A percentile compares a stretch with the other conserved stretches of the same genome.
phyloP scores from a whole-genome alignment of 1,140 invertebrate species.

The Nixonia krombeini region DNA sequence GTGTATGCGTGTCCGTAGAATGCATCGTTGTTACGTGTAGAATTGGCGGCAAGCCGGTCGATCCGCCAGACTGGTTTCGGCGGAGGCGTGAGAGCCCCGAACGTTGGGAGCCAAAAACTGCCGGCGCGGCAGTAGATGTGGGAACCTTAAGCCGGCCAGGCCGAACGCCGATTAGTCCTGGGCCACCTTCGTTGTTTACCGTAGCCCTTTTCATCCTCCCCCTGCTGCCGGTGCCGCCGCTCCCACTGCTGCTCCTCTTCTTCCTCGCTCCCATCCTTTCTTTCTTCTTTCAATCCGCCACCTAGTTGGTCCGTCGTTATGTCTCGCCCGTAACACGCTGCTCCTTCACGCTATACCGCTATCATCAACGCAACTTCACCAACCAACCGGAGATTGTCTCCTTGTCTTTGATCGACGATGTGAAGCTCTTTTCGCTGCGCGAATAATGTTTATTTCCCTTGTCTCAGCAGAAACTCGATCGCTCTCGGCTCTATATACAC shows the following conservation, averaged over 20 bases:
- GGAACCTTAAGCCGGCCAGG: conserved; percentile 52
- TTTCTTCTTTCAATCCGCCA: conserved; percentile 37
- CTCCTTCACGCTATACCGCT: conserved; percentile 42
- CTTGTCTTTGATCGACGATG: conserved; percentile 51
- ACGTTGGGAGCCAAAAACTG: conserved; percentile 53
- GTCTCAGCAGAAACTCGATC: conserved; percentile 27
- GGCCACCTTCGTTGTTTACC: conserved; percentile 45
- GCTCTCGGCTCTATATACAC: conserved; percentile 6
- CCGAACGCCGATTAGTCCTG: conserved; percentile 55
- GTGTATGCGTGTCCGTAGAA: conserved; percentile 1
- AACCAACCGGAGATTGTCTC: conserved; percentile 45
- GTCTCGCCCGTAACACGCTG: conserved; percentile 51
- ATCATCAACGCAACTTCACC: conserved; percentile 16
- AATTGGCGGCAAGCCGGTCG: conserved; percentile 39
- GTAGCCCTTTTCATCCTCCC: conserved; percentile 19
- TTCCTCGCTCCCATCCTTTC: not conserved
- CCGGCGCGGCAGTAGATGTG: conserved; percentile 33
- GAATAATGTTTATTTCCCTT: conserved; percentile 39
- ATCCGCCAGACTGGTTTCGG: conserved; percentile 47
- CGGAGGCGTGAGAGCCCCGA: conserved; percentile 58
- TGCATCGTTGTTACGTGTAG: conserved; percentile 17
- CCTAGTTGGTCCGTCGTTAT: conserved; percentile 41
- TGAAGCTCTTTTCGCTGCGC: conserved; percentile 26
- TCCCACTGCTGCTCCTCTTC: too few relatives aligned
- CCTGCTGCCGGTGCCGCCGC: too few relatives aligned